Conservation (phyloP, 2,113 vertebrate genomes). For the Clarias gariepinus region DNA sequence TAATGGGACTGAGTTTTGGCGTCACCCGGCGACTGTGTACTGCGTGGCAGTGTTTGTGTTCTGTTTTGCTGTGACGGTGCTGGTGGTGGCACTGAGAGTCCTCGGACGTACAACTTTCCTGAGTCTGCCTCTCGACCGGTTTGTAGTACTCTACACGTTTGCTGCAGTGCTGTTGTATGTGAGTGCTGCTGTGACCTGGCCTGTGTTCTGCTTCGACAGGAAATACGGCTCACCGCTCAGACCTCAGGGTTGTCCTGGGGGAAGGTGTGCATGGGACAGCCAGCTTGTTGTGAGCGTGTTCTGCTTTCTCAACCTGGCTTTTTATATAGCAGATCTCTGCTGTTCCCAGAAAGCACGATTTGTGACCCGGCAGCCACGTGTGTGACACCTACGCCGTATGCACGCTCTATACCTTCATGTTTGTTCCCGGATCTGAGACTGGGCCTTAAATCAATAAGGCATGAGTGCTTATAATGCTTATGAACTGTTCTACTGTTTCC, state of each 20-base stretch:
- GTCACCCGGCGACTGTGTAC: slow-evolving; percentile 80
- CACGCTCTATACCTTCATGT: background rate
- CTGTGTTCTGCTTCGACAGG: slow-evolving; percentile 87
- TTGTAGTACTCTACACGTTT: slow-evolving; percentile 83
- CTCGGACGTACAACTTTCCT: slow-evolving; percentile 71
- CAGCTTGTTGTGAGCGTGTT: slow-evolving; percentile 86
- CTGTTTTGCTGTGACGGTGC: slow-evolving; percentile 79
- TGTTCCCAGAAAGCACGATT: slow-evolving; percentile 84
- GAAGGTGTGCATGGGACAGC: slow-evolving; percentile 88
- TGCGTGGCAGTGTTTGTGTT: slow-evolving; percentile 84
- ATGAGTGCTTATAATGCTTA: background rate
- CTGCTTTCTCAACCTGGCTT: slow-evolving; percentile 84
- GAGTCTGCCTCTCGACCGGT: slow-evolving; percentile 81
- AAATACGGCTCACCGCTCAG: slow-evolving; percentile 82
- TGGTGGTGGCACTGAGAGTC: slow-evolving; percentile 81
- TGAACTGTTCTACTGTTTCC: background rate
- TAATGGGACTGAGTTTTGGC: slow-evolving; percentile 78
- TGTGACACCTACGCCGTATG: slow-evolving; percentile 38
- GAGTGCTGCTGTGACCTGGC: slow-evolving; percentile 87
- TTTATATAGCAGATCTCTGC: slow-evolving; percentile 81
- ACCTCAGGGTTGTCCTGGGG: slow-evolving; percentile 75
- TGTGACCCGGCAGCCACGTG: slow-evolving; percentile 59
- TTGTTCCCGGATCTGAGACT: background rate
- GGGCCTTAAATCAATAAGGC: background rate
- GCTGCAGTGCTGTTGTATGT: slow-evolving; percentile 86